phyloP scores from a whole-genome alignment of 2,888 invertebrate genomes.

The Tribolium freemani region DNA sequence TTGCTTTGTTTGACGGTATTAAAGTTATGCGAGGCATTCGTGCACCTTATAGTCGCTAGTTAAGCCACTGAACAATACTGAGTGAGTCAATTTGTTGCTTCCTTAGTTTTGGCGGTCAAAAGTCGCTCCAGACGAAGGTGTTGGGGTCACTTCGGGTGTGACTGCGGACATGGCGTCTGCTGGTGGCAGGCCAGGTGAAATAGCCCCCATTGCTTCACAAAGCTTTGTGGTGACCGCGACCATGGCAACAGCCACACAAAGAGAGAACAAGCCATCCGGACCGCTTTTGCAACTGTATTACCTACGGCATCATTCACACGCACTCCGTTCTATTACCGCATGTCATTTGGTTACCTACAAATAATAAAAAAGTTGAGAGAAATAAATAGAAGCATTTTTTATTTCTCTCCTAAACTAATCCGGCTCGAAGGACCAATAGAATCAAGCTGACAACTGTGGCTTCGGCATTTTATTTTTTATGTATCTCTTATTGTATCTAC shows the following conservation, averaged over 20 bases:
- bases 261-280: conserved; percentile 47
- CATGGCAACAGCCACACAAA: conserved; percentile 56
- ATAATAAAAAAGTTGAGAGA: conserved; percentile 1
- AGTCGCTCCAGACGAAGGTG: conserved; percentile 5
- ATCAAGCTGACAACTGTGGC: too few species aligned
- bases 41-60: too few species aligned
- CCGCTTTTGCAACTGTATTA: conserved; percentile 41
- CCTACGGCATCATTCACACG: conserved; percentile 18
- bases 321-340: conserved; percentile 12
- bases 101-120: not conserved
- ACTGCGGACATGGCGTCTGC: conserved; percentile 44
- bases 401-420: too few species aligned
- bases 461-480: too few species aligned
- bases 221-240: conserved; percentile 56
- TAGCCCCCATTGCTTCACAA: conserved; percentile 49
- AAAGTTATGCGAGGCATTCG: too few species aligned
- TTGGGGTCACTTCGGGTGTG: conserved; percentile 44
- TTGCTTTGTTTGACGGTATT: too few species aligned
- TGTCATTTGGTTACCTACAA: conserved; percentile 11
- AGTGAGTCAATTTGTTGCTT: too few species aligned
- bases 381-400: not conserved
- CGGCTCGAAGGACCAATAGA: too few species aligned
- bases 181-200: conserved; percentile 50
- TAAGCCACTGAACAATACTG: too few species aligned
- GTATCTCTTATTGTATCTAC: too few species aligned